These are phyloP conservation scores for Streblospio benedicti DNA, from an alignment of 1,140 invertebrate genomes.

Conservation along the genomic window DNA sequence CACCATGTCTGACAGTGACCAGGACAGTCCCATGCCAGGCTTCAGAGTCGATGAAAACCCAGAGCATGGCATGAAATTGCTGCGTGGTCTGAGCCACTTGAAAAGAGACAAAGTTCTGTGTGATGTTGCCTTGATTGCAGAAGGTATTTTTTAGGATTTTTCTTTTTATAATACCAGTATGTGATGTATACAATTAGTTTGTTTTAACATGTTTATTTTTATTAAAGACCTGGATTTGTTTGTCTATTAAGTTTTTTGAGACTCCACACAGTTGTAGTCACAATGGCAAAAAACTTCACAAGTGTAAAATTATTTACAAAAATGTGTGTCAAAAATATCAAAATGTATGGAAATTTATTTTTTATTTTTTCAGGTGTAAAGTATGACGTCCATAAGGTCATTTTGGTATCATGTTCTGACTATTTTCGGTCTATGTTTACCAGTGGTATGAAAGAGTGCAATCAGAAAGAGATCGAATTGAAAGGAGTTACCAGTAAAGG, in stretches of 20 bases:
- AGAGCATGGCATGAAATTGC: conserved; percentile 45
- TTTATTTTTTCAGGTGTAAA: conserved; percentile 31
- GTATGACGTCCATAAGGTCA: conserved; percentile 44
- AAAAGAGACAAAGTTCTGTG: conserved; percentile 44
- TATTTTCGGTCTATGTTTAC: conserved; percentile 47
- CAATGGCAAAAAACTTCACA: too few relatives aligned
- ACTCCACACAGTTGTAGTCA: too few relatives aligned
- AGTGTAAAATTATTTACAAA: too few relatives aligned
- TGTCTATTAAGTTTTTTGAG: too few relatives aligned
- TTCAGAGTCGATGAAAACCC: conserved; percentile 29
- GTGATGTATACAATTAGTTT: neutral
- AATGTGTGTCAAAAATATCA: too few relatives aligned
- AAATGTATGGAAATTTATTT: neutral
- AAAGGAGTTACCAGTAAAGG: conserved; percentile 44
- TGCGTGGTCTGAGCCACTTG: conserved; percentile 43
- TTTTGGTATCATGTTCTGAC: conserved; percentile 44
- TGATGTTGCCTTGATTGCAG: conserved; percentile 47
- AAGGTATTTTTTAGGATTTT: conserved; percentile 32
- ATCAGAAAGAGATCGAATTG: conserved; percentile 43
- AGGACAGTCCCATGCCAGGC: neutral
- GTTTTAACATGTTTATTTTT: neutral
- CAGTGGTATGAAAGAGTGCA: conserved; percentile 44
- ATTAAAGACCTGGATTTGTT: too few relatives aligned
- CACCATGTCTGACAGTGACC: neutral
- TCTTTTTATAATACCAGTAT: conserved; percentile 1